Base-by-base conservation (phyloP, 2,888 invertebrate genomes). In the Tiphia femorata region DNA sequence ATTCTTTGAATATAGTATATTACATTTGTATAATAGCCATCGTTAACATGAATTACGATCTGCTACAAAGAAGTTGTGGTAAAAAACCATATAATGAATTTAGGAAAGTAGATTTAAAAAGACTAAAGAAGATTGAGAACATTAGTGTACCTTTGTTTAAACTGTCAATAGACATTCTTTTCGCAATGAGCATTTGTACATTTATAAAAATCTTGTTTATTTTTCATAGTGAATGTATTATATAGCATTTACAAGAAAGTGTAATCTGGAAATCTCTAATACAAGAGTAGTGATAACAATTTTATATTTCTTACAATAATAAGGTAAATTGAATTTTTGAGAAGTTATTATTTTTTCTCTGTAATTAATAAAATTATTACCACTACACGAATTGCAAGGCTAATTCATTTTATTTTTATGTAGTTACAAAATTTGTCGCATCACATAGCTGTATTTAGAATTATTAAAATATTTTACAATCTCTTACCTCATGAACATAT, bases 1-100 rank as follows among this genome's bases (percentile, higher is more conserved):
- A 60, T 60, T 50, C 58, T 46, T 38, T 12, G 46, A 16, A 2
- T 44, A 20, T 25, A 40, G 14, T 46, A 27, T 16, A 30, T 42
- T 49, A 14, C 16, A 17, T 42, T n/a, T 6, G 17, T 30, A 8
- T 29, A 29, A 16, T 43, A 4, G 23, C 7, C 7, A 33, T 21
- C 41, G 23, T 1, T 20, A n/a, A n/a, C 23, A 10, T 14, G 17
- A n/a, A 42, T 3, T 14, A 10, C 8, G 1, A 27, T 5, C 23
- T 2, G 19, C 19, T 43, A 10, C 4, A n/a, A 7, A 42, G 1
- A 4, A 1, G 23, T 14, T 6, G 1, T 1, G 17, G 17, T 27
- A 25, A 27, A 43, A 12, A 27, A 43, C 19, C 5, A 10, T 27
- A 27, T 43, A 1, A 0, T n/a, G 25, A 37, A 17, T 43, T 1